phyloP scores from a whole-genome alignment of 2,888 invertebrate species.

The Leptinotarsa juncta region DNA sequence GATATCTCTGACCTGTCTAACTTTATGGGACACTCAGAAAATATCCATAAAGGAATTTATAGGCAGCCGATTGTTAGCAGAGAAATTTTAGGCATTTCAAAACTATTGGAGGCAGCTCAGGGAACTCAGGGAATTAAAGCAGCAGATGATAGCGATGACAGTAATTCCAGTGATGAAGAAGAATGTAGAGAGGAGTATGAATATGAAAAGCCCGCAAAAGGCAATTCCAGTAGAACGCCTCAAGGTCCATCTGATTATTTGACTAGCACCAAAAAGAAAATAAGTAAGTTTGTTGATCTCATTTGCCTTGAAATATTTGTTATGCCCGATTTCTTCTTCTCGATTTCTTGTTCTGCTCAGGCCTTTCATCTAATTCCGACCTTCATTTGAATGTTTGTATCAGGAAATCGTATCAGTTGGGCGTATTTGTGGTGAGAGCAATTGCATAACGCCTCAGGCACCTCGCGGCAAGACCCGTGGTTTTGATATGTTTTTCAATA shows the following conservation, averaged over 20 bases:
- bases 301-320: not conserved
- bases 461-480: not conserved
- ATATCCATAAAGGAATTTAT: conserved; percentile 50
- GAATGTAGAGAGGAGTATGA: not conserved
- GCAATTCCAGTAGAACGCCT: not conserved
- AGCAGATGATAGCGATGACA: not conserved
- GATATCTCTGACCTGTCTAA: conserved; percentile 48
- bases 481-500: not conserved
- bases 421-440: too few relatives aligned
- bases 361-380: too few relatives aligned
- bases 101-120: conserved; percentile 45
- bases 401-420: too few relatives aligned
- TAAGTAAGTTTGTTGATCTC: conserved; percentile 5
- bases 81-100: conserved; percentile 48
- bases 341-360: too few relatives aligned
- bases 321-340: not conserved
- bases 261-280: conserved; percentile 18
- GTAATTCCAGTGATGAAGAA: conserved; percentile 8
- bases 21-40: conserved; percentile 52
- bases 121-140: conserved; percentile 27
- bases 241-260: not conserved
- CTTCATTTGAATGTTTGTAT: too few relatives aligned
- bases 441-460: not conserved
- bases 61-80: conserved; percentile 44
- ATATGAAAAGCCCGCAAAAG: not conserved